These are phyloP conservation scores for Galaxias olidus DNA, from an alignment of 2,797 vertebrate species.

Conservation along the genomic window DNA sequence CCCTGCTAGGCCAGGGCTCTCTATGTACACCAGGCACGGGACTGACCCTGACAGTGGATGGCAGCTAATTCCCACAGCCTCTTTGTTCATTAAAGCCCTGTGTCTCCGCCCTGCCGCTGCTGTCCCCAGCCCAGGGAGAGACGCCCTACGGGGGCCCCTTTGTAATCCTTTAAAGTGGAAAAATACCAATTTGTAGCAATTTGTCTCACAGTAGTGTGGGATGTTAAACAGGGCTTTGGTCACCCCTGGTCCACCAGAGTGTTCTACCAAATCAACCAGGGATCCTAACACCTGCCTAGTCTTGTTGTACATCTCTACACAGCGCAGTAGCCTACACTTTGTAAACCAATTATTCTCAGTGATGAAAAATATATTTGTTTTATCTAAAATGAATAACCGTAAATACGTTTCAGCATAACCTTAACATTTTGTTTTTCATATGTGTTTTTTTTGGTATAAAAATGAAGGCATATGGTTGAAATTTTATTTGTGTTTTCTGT, in stretches of 20 bases:
- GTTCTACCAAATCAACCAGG: too few species aligned
- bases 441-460: too few species aligned
- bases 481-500: too few species aligned
- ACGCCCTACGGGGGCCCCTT: slow-evolving; percentile 50
- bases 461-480: too few species aligned
- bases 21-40: slow-evolving; percentile 5
- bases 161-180: slow-evolving; percentile 74
- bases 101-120: slow-evolving; percentile 36
- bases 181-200: slow-evolving; percentile 75
- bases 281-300: background rate
- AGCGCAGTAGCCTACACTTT: too few species aligned
- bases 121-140: slow-evolving; percentile 44
- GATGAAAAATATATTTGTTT: too few species aligned
- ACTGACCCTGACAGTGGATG: slow-evolving; percentile 40
- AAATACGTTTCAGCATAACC: too few species aligned
- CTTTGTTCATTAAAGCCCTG: slow-evolving; percentile 47
- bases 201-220: slow-evolving; percentile 68
- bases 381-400: too few species aligned
- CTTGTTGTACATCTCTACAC: background rate
- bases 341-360: too few species aligned
- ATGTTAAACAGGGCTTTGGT: slow-evolving; percentile 49
- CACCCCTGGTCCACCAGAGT: slow-evolving; percentile 2
- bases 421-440: too few species aligned
- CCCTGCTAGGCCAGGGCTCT: background rate
- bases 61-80: slow-evolving; percentile 48